Conservation (phyloP, 2,888 invertebrate genomes). For the Xestia sexstrigata region DNA sequence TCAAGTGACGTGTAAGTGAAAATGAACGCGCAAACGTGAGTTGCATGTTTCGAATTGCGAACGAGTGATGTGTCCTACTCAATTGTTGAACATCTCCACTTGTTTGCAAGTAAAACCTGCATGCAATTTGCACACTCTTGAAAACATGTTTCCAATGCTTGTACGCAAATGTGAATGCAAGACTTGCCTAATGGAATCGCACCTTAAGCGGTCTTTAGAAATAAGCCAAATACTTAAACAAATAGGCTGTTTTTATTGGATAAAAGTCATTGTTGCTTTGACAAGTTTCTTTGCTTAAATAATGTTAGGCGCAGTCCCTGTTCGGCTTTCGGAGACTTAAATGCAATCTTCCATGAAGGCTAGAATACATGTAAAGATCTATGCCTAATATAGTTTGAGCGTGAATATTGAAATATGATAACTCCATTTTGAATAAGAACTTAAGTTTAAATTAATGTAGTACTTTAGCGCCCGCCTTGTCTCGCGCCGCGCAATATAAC, state of each 20-base stretch:
- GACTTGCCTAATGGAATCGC: too few species aligned
- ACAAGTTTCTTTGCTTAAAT: background rate
- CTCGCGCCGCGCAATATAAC: slow-evolving; percentile 22
- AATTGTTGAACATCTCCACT: too few species aligned
- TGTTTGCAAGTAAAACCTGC: too few species aligned
- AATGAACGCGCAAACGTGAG: too few species aligned
- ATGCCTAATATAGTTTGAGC: background rate
- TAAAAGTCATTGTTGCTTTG: slow-evolving; percentile 13
- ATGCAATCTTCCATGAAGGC: slow-evolving; percentile 10
- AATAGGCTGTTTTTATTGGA: background rate
- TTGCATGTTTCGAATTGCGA: too few species aligned
- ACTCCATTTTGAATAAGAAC: slow-evolving; percentile 24
- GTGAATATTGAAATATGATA: background rate
- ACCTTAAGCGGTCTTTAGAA: background rate
- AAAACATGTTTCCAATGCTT: too few species aligned
- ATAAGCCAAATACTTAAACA: slow-evolving; percentile 10
- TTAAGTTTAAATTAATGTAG: slow-evolving; percentile 24
- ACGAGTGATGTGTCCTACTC: too few species aligned
- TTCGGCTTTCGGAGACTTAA: background rate
- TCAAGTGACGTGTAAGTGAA: too few species aligned
- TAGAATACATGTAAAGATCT: background rate
- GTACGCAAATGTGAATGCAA: too few species aligned
- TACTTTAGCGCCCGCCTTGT: slow-evolving; percentile 11
- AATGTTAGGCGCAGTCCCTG: background rate
- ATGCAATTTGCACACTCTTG: too few species aligned